These are phyloP conservation scores for Nemoura dubitans DNA, from an alignment of 2,888 invertebrate species.

Conservation along the genomic window DNA sequence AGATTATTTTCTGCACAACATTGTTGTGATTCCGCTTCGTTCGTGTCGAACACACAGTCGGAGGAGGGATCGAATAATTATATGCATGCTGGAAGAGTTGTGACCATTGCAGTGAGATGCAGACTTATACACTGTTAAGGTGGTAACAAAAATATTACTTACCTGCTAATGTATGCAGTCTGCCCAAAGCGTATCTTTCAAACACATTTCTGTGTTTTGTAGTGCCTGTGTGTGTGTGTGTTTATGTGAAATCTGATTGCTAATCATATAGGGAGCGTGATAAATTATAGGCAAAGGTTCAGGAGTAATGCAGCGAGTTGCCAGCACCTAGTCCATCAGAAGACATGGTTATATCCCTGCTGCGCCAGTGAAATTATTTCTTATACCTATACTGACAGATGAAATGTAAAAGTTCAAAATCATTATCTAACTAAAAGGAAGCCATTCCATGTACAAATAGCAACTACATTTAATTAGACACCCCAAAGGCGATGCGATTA, in stretches of 20 bases:
- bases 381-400: not conserved
- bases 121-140: not conserved
- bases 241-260: conserved; percentile 27
- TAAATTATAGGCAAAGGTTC: conserved; percentile 29
- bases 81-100: conserved; percentile 30
- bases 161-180: conserved; percentile 35
- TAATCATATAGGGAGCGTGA: conserved; percentile 18
- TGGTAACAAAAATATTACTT: conserved; percentile 23
- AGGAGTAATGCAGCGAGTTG: conserved; percentile 21
- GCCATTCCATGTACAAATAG: conserved; percentile 38
- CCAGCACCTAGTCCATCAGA: conserved; percentile 1
- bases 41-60: not conserved
- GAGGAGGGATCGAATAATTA: conserved; percentile 24
- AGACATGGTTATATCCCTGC: not conserved
- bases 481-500: conserved; percentile 29
- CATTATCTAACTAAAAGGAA: conserved; percentile 41
- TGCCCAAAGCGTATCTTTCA: conserved; percentile 33
- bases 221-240: not conserved
- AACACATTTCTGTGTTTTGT: conserved; percentile 28
- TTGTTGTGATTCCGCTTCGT: not conserved
- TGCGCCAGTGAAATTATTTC: not conserved
- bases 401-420: conserved; percentile 35
- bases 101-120: not conserved
- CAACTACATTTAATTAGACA: conserved; percentile 21
- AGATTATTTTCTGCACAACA: not conserved